Evolutionary conservation across 2,888 invertebrate genomes (phyloP).

Genomic region (Calliphora vomitoria): DNA sequence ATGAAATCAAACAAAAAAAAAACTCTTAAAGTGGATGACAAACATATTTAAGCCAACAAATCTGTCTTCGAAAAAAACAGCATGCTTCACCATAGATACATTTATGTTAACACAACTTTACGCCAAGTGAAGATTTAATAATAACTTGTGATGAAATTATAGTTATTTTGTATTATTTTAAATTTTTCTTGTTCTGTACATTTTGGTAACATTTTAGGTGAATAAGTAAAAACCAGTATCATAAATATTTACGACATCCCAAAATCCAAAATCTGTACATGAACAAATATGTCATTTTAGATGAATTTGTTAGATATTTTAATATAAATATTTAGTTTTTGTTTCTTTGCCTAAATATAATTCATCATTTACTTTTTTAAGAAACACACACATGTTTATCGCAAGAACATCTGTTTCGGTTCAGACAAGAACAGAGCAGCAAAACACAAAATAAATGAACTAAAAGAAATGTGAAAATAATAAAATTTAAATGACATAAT

Average conservation of each 20-base stretch:
- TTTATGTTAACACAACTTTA: neutral
- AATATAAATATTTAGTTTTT: constrained; percentile 25
- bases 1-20: neutral
- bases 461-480: neutral
- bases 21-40: neutral
- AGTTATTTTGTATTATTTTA: neutral
- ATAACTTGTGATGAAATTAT: neutral
- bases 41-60: neutral
- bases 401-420: constrained; percentile 30
- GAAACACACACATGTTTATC: neutral
- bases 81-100: neutral
- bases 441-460: constrained; percentile 14
- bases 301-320: constrained; percentile 22
- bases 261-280: neutral
- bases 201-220: neutral
- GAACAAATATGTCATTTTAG: neutral
- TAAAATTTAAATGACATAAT: constrained; percentile 31
- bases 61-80: neutral
- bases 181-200: neutral
- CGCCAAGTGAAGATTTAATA: neutral
- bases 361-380: neutral
- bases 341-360: neutral
- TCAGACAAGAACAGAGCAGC: neutral
- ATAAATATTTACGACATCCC: neutral
- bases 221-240: constrained; percentile 12